Conservation (phyloP, 2,113 vertebrate species). For the Capra hircus region DNA sequence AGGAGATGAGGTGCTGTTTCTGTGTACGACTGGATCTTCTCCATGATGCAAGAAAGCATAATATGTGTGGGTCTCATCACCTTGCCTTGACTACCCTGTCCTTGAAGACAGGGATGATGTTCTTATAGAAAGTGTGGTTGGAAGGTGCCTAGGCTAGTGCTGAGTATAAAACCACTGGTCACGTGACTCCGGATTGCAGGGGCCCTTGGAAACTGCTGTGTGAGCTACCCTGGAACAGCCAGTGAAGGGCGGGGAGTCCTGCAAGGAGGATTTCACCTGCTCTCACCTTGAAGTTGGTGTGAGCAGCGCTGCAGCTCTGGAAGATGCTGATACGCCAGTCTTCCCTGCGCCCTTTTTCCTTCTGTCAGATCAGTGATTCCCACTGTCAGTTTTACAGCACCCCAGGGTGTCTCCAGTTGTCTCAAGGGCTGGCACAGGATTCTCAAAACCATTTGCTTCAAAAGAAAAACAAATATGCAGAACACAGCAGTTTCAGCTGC, state of each 20-base stretch:
- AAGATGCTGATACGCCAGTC: not conserved
- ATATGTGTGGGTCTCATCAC: fast-evolving
- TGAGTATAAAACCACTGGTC: fast-evolving
- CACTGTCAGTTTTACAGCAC: constrained; percentile 7
- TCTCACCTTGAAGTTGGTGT: not conserved
- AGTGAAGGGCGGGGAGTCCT: fast-evolving
- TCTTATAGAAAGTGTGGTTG: not conserved
- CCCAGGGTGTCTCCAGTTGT: constrained; percentile 29
- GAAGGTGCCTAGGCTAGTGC: not conserved
- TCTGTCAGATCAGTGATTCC: not conserved
- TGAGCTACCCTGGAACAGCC: no score
- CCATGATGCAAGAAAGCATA: fast-evolving
- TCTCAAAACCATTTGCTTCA: constrained; percentile 43
- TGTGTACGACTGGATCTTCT: not conserved
- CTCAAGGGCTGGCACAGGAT: constrained; percentile 40
- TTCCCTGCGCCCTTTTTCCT: not conserved
- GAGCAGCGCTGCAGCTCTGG: not conserved
- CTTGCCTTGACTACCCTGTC: not conserved
- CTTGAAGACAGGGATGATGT: not conserved
- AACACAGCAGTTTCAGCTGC: constrained; percentile 26
- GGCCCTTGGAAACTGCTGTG: not conserved
- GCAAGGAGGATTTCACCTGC: not conserved
- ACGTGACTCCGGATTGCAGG: fast-evolving
- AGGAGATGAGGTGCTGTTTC: not conserved
- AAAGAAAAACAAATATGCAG: constrained; percentile 34